These are phyloP conservation scores for Apodemus agrarius DNA, from an alignment of 2,797 vertebrate genomes.

Conservation along the genomic window DNA sequence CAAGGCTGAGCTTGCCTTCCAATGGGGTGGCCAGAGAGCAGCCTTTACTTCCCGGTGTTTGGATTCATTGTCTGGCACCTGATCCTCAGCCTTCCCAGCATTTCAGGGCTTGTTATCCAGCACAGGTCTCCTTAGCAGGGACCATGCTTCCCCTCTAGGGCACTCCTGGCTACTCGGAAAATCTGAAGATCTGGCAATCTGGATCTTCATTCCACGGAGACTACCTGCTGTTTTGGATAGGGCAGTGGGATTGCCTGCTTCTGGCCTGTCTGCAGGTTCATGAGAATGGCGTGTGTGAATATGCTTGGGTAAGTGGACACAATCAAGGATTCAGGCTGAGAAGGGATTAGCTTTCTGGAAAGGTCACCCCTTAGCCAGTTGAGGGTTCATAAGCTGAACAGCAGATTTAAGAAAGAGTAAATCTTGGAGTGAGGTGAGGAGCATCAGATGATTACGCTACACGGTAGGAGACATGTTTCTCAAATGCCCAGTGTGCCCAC, in stretches of 20 bases:
- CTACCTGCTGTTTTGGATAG: background rate
- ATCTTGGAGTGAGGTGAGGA: constrained; percentile 26
- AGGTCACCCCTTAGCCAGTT: constrained; percentile 22
- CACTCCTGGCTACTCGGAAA: constrained; percentile 31
- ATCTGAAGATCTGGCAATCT: background rate
- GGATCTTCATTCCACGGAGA: background rate
- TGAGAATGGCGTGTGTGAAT: background rate
- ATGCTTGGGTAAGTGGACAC: background rate
- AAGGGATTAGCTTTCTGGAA: constrained; percentile 33
- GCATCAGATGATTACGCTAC: background rate
- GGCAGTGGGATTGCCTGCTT: background rate
- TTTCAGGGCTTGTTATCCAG: background rate
- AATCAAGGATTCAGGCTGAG: background rate
- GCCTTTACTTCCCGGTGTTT: background rate
- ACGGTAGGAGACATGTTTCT: background rate
- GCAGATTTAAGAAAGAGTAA: constrained; percentile 51
- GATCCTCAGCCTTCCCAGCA: background rate
- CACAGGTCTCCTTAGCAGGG: background rate
- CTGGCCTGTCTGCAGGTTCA: background rate
- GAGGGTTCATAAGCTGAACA: background rate
- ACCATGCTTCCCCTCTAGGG: background rate
- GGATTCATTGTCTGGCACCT: background rate
- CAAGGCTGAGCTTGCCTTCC: background rate
- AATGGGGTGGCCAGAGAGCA: background rate
- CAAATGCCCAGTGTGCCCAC: background rate